Conservation (phyloP, 2,113 vertebrate species). For the Entelurus aequoreus region DNA sequence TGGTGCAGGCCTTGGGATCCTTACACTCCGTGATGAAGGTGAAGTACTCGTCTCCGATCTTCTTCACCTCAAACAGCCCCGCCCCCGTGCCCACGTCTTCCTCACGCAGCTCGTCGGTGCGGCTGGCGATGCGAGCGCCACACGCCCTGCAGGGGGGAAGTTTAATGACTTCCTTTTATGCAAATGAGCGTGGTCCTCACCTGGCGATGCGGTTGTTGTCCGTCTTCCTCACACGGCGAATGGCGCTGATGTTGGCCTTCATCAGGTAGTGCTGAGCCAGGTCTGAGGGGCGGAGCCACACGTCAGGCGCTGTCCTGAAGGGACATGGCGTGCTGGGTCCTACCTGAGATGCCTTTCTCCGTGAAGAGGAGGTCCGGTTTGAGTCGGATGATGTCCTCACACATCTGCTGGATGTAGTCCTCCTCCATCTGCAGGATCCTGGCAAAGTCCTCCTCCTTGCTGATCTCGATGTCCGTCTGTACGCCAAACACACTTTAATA, state of each 20-base stretch:
- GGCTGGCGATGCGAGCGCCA: conserved; percentile 88
- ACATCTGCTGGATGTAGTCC: conserved; percentile 93
- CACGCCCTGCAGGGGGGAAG: conserved; percentile 77
- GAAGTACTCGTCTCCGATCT: conserved; percentile 97
- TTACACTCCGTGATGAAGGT: conserved; percentile 93
- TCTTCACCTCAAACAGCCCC: conserved; percentile 90
- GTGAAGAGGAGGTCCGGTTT: conserved; percentile 94
- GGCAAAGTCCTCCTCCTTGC: conserved; percentile 90
- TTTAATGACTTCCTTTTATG: not conserved
- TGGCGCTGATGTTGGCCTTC: conserved; percentile 89
- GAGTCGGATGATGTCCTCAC: conserved; percentile 86
- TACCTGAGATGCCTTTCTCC: conserved; percentile 94
- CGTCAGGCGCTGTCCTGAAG: not conserved
- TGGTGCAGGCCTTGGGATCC: conserved; percentile 97
- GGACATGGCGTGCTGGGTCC: not conserved
- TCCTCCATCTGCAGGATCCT: conserved; percentile 98
- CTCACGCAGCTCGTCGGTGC: conserved; percentile 89
- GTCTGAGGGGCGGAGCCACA: conserved; percentile 67
- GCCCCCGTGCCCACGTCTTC: conserved; percentile 87
- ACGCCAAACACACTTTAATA: no score
- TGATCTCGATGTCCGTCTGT: conserved; percentile 96
- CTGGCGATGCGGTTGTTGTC: conserved; percentile 96
- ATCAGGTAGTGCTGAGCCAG: conserved; percentile 95
- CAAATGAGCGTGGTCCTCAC: conserved; percentile 47
- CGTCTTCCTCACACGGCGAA: conserved; percentile 90